Conservation (phyloP, 2,888 invertebrate genomes). For the Microdon myrmicae region DNA sequence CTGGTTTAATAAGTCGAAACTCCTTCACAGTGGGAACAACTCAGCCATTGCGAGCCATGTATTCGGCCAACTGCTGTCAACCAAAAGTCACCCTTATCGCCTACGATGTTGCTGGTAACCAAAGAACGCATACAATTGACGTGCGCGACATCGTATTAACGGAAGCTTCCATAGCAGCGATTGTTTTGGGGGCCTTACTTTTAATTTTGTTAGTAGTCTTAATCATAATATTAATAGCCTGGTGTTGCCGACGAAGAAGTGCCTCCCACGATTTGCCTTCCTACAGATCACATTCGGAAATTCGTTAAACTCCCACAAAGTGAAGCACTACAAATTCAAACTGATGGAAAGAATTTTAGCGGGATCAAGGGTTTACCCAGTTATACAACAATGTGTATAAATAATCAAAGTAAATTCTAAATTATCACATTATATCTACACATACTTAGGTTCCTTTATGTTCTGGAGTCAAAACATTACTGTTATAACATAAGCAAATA, state of each 20-base stretch:
- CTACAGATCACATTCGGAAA: conserved; percentile 65
- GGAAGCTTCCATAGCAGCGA: conserved; percentile 74
- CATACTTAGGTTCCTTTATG: background rate
- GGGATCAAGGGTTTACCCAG: background rate
- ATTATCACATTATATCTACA: background rate
- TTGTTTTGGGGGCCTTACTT: conserved; percentile 75
- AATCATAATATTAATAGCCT: conserved; percentile 70
- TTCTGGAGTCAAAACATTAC: background rate
- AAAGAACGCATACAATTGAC: conserved; percentile 73
- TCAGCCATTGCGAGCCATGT: conserved; percentile 74
- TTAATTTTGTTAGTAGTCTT: conserved; percentile 72
- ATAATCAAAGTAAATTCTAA: conserved; percentile 5
- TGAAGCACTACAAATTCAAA: conserved; percentile 9
- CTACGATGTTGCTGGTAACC: conserved; percentile 76
- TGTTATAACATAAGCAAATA: background rate
- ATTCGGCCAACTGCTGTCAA: conserved; percentile 79
- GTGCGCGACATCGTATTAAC: conserved; percentile 67
- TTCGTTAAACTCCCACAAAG: conserved; percentile 13
- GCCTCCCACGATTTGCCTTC: conserved; percentile 72
- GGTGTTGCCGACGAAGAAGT: conserved; percentile 71
- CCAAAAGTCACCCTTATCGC: conserved; percentile 76
- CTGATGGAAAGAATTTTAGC: too few species aligned
- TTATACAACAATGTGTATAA: conserved; percentile 5
- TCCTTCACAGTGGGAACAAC: conserved; percentile 76
- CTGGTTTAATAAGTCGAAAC: conserved; percentile 72